These are phyloP conservation scores for Zoanthus sociatus DNA, from an alignment of 92 coral and sea anemone species.

Conservation along the genomic window DNA sequence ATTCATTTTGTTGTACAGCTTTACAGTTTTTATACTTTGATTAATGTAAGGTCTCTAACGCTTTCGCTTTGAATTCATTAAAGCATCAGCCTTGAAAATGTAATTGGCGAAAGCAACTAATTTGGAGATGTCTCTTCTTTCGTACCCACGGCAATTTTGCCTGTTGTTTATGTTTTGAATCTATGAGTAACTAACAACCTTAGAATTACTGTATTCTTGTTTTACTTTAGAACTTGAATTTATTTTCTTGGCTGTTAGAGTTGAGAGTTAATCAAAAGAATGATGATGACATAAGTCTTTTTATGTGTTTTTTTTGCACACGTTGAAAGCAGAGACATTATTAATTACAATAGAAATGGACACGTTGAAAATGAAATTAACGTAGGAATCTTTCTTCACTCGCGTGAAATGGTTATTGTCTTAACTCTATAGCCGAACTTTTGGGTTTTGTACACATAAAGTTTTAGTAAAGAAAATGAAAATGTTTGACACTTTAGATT, in stretches of 20 bases:
- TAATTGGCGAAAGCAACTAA: constrained; percentile 26
- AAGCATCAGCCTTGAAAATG: constrained; percentile 33
- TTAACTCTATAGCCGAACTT: not conserved
- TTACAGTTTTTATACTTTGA: not conserved
- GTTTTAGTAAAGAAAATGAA: not conserved
- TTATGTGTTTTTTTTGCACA: not conserved
- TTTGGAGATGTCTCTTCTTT: constrained; percentile 14
- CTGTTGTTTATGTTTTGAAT: constrained; percentile 23
- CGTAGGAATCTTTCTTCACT: not conserved
- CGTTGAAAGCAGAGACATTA: not conserved
- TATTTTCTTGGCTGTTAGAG: not conserved
- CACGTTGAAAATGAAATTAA: not conserved
- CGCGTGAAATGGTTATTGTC: not conserved
- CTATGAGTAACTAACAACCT: constrained; percentile 2
- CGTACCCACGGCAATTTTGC: not conserved
- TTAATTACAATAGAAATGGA: not conserved
- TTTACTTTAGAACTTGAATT: not conserved
- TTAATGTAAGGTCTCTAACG: constrained; percentile 2
- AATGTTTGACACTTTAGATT: not conserved
- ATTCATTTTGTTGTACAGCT: not conserved
- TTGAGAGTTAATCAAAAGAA: not conserved
- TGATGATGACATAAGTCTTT: not conserved
- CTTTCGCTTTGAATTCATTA: constrained; percentile 19
- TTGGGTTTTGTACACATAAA: not conserved
- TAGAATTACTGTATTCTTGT: not conserved